Evolutionary conservation across 2,888 invertebrate genomes (phyloP).

Genomic region (Capitulum mitella): DNA sequence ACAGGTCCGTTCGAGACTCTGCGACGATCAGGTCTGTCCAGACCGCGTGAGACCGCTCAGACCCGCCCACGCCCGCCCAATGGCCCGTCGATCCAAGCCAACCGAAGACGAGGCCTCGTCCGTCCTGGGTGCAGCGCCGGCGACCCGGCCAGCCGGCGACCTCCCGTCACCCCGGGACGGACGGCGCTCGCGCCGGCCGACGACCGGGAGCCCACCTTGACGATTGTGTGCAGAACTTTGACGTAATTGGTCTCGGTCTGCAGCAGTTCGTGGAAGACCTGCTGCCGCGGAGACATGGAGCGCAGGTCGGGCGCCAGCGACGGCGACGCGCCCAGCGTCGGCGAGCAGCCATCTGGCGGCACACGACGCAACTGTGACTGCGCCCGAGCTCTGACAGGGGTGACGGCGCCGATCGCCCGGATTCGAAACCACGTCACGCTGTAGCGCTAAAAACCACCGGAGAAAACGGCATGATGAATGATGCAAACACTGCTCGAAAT

Average conservation of each 20-base stretch:
- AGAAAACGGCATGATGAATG: too few relatives aligned
- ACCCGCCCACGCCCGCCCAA: too few relatives aligned
- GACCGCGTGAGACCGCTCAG: too few relatives aligned
- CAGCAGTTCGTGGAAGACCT: constrained; percentile 81
- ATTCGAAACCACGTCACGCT: too few relatives aligned
- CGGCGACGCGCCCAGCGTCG: not conserved
- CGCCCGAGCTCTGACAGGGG: not conserved
- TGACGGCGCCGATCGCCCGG: too few relatives aligned
- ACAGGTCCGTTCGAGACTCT: too few relatives aligned
- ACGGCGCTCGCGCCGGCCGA: not conserved
- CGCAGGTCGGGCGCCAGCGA: constrained; percentile 47
- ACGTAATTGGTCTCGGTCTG: constrained; percentile 98
- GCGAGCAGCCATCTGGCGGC: constrained; percentile 13
- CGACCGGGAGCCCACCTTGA: constrained; percentile 56
- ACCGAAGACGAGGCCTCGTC: not conserved
- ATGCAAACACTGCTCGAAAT: too few relatives aligned
- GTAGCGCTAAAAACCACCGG: too few relatives aligned
- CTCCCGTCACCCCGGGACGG: not conserved
- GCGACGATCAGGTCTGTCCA: too few relatives aligned
- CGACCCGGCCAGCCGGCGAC: not conserved
- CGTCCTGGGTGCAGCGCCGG: not conserved
- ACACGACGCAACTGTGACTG: not conserved
- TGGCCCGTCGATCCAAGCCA: not conserved
- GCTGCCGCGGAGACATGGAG: constrained; percentile 65
- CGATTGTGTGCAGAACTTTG: constrained; percentile 83